Conservation (phyloP, 1,140 invertebrate species). For the Samia ricini region DNA sequence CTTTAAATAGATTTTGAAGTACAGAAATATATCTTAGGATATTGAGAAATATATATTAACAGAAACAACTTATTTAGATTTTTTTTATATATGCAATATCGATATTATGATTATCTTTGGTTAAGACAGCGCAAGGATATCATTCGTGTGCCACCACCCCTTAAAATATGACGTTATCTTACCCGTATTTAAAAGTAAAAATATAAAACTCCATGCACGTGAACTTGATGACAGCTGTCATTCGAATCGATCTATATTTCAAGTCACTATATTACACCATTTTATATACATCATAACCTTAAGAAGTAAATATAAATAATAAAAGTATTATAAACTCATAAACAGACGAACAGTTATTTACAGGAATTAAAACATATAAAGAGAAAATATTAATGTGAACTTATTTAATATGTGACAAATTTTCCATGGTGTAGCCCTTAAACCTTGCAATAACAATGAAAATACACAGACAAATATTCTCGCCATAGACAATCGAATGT, state of each 20-base stretch:
- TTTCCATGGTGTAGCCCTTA: constrained; percentile 10
- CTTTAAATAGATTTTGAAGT: too few relatives aligned
- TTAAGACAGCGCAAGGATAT: too few relatives aligned
- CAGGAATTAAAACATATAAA: not conserved
- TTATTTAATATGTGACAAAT: not conserved
- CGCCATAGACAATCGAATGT: not conserved
- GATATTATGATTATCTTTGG: too few relatives aligned
- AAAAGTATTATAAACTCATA: not conserved
- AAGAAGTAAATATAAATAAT: not conserved
- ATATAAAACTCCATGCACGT: too few relatives aligned
- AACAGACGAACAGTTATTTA: not conserved
- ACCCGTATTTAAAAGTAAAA: too few relatives aligned
- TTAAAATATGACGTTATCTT: too few relatives aligned
- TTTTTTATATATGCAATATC: too few relatives aligned
- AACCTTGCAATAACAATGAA: not conserved
- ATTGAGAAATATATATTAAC: too few relatives aligned
- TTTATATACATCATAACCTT: not conserved
- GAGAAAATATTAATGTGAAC: not conserved
- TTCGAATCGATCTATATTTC: too few relatives aligned
- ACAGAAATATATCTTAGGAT: too few relatives aligned
- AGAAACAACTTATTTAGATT: too few relatives aligned
- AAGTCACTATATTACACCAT: not conserved
- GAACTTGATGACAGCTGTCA: not conserved
- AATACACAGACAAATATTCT: not conserved
- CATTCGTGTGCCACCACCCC: too few relatives aligned